Conservation (phyloP, 1,140 invertebrate species). For the Popillia japonica region DNA sequence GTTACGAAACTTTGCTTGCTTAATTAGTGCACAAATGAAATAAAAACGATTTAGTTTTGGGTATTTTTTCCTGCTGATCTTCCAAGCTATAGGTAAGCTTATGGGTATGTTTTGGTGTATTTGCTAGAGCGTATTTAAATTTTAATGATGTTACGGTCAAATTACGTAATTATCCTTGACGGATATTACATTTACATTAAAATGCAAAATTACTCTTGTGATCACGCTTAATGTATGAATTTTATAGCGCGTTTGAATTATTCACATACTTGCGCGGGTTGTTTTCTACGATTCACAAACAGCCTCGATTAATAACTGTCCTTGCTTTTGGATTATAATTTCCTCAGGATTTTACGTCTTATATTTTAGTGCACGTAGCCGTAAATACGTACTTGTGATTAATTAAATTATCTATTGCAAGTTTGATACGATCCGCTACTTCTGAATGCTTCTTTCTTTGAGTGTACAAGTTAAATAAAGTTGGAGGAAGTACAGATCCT, state of each 20-base stretch:
- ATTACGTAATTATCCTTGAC: background rate
- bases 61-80: background rate
- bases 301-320: no score
- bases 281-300: no score
- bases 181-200: background rate
- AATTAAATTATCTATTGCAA: no score
- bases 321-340: no score
- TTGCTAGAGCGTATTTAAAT: background rate
- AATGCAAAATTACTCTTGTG: background rate
- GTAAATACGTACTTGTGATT: no score
- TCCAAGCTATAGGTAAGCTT: background rate
- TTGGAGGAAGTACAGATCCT: no score
- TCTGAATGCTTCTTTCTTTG: no score
- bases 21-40: slow-evolving; percentile 33
- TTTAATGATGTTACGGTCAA: slow-evolving; percentile 18
- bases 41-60: slow-evolving; percentile 1
- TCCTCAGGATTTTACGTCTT: no score
- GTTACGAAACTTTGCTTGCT: slow-evolving; percentile 24
- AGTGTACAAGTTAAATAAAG: no score
- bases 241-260: background rate
- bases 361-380: no score
- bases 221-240: background rate
- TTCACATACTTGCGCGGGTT: background rate
- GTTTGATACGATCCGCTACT: no score
- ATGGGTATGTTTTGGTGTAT: background rate